These are phyloP conservation scores for Micrastur ruficollis DNA, from an alignment of 2,797 vertebrate genomes.

Conservation along the genomic window DNA sequence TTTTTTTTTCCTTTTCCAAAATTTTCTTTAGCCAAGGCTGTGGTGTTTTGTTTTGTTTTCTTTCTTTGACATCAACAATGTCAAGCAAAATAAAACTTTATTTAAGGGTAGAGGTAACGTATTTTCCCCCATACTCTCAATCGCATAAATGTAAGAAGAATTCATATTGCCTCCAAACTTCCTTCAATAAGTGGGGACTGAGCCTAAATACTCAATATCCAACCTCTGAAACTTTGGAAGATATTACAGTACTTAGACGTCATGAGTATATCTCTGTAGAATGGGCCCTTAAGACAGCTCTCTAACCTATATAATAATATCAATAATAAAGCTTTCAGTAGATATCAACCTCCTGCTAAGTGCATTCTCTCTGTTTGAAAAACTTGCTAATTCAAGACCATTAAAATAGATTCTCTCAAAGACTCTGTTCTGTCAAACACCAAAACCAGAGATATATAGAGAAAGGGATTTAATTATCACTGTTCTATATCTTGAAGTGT, in stretches of 20 bases:
- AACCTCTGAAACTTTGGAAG: background rate
- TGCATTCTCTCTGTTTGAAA: slow-evolving; percentile 71
- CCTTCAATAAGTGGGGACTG: background rate
- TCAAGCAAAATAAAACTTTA: background rate
- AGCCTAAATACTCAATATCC: background rate
- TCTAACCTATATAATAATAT: slow-evolving; percentile 59
- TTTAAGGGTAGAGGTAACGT: background rate
- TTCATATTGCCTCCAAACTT: background rate
- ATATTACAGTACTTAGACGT: background rate
- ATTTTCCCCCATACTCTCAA: background rate
- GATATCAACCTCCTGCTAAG: slow-evolving; percentile 72
- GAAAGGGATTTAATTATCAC: slow-evolving; percentile 79
- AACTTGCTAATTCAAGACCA: slow-evolving; percentile 75
- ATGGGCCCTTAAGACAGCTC: background rate
- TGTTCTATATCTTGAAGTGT: slow-evolving; percentile 75
- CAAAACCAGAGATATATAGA: slow-evolving; percentile 73
- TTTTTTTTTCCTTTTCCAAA: background rate
- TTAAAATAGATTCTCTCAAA: slow-evolving; percentile 78
- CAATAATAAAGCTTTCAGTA: slow-evolving; percentile 56
- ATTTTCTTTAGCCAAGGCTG: background rate
- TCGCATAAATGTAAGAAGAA: background rate
- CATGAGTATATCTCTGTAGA: background rate
- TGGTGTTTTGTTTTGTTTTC: background rate
- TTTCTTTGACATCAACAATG: background rate
- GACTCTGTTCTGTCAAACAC: slow-evolving; percentile 75